These are phyloP conservation scores for Pithecia hirsuta DNA, from an alignment of 2,797 vertebrate species.

Conservation along the genomic window DNA sequence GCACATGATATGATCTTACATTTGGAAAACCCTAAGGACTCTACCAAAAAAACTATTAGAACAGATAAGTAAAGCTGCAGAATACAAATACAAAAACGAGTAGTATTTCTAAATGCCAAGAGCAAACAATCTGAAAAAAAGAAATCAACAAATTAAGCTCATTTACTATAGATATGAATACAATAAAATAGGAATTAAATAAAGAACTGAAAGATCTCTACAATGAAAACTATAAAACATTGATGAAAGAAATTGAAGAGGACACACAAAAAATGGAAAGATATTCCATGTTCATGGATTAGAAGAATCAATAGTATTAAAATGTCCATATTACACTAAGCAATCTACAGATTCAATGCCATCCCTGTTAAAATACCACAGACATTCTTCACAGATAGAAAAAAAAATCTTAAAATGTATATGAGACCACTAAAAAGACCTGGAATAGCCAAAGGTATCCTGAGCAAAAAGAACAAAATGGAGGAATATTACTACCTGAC, in stretches of 20 bases:
- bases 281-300: neutral
- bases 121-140: neutral
- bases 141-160: neutral
- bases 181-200: neutral
- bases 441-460: neutral
- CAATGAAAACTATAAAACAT: neutral
- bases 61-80: neutral
- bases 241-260: neutral
- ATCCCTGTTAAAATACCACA: neutral
- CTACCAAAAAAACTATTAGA: neutral
- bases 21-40: neutral
- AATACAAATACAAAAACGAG: neutral
- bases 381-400: neutral
- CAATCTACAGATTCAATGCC: neutral
- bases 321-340: neutral
- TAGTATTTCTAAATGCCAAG: neutral
- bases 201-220: neutral
- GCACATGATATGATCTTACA: neutral
- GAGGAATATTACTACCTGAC: neutral
- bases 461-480: neutral
- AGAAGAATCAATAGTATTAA: neutral
- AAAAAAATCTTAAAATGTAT: neutral
- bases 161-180: neutral
- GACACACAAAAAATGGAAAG: neutral
- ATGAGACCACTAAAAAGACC: neutral